Base-by-base conservation (phyloP, 2,113 vertebrate species). In the Rhinolophus ferrumequinum region DNA sequence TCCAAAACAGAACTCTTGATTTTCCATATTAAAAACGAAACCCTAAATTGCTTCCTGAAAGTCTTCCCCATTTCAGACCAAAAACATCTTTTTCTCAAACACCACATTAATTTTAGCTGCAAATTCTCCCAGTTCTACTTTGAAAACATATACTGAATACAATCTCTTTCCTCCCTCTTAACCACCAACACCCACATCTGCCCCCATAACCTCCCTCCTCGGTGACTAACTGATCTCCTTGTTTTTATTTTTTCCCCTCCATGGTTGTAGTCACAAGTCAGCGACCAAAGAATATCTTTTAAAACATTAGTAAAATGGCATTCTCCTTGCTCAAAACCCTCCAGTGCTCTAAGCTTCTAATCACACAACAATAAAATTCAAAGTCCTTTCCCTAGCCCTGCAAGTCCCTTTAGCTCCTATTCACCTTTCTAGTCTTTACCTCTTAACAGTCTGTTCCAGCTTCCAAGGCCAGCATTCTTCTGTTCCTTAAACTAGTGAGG, bases 21-120 rank as follows among this genome's bases (percentile, higher is more conserved):
- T 81, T 70, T 85, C 30, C 52, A 15, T 54, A 91, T 69, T 93
- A 80, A 86, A 94, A 93, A 35, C 67, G 47, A 80, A 91, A 56
- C 26, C 76, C 35, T 24, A 81, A 93, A n/a, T 52, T 77, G 62
- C 44, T 84, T 94, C 58, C 67, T 88, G 50, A 16, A 44, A 86
- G 58, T 70, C 50, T 81, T 70, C 56, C 33, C 18, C 35, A 44
- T 79, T 19, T 75, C n/a, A 70, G 33, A 33, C 76, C 41, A 30
- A 92, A 94, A 70, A 72, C n/a, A 9, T n/a, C 52, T 76, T 47
- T 84, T 96, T 70, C 82, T 86, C 33, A 64, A 77, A 38, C 10
- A 88, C 35, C 15, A 73, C 22, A 47, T 44, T 89, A 67, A 52
- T 79, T 70, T 92, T 73, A 64, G 47, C 52, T 92, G 77, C 22